Percentiles rank a stretch among this genome's conserved stretches.
phyloP scores from a whole-genome alignment of 2,113 vertebrate species.

The Ictalurus furcatus region DNA sequence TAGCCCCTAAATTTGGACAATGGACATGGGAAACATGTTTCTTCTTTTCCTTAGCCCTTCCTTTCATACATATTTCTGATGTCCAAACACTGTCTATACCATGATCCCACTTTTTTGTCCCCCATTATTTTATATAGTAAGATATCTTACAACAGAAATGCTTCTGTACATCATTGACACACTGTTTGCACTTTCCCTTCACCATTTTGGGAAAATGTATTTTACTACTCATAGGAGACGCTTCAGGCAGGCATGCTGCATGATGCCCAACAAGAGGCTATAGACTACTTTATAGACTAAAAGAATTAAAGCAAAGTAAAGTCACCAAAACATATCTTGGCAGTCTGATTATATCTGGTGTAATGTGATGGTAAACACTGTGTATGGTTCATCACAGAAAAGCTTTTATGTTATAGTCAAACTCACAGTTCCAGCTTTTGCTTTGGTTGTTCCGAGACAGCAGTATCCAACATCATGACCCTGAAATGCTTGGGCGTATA shows the following conservation, averaged over 20 bases:
- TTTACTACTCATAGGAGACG: background rate
- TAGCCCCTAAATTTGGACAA: background rate
- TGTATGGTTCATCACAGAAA: background rate
- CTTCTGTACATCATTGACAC: background rate
- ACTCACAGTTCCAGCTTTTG: conserved; percentile 76
- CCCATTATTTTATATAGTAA: background rate
- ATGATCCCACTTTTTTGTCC: background rate
- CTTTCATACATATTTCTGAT: background rate
- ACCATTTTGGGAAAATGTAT: background rate
- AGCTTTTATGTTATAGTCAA: background rate
- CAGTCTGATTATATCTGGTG: background rate
- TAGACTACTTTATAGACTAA: background rate
- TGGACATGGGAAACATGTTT: background rate
- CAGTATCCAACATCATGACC: conserved; percentile 85
- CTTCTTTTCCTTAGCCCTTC: background rate
- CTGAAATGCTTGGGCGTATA: conserved; percentile 71
- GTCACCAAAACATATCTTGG: background rate
- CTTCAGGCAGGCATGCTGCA: background rate
- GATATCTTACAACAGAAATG: background rate
- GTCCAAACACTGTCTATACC: background rate
- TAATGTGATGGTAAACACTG: background rate
- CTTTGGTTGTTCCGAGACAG: conserved; percentile 82
- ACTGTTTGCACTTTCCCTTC: background rate
- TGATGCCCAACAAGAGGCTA: background rate
- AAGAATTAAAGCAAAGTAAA: background rate